Base-by-base conservation (phyloP, 1,140 invertebrate species). In the Aphaenogaster ashmeadi region DNA sequence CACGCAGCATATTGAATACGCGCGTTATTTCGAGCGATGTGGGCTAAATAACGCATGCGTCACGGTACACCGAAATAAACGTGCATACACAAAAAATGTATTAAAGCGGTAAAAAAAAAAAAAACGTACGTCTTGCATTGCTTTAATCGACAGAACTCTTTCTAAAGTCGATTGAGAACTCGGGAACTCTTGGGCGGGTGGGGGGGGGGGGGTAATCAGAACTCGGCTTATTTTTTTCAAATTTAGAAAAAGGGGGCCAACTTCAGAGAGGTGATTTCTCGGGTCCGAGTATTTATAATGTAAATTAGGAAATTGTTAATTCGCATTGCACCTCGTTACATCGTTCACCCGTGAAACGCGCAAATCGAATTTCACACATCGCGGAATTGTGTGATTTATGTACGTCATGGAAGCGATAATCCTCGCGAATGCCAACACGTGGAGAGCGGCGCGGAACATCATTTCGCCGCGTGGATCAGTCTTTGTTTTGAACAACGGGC, bases 21-120 rank as follows among this genome's bases (percentile, higher is more conserved):
- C 80, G 69, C 56, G 54, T 60, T 84, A 84, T 84, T 84, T 84
- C 69, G 69, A 84, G 80, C 80, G n/a, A 83, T 44, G 52, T 15
- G 38, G 27, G 38, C 67, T 60, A 74, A 84, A 74, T 74, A 47
- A 74, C 80, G 79, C 6, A 41, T 74, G 38, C 44, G 21, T 44
- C 13, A 27, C 36, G 13, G 27, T 6, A 21, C 8, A 13, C 36
- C n/a, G 44, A 71, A 78, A 78, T 78, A 62, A 64, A 78, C 5
- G 38, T 13, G 56, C 7, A 56, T 36, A 36, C 15, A 64, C 41
- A 60, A 9, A 60, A 60, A 60, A 60, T 60, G 11, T 27, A 33
- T 60, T 21, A 58, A 8, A 58, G 21, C 9, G 27, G 41, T 27
- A 58, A 4, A 7, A 36, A 41, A 9, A 52, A 52, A 3, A 52